Base-by-base conservation (phyloP, 2,888 invertebrate species). In the Chrysodeixis includens region DNA sequence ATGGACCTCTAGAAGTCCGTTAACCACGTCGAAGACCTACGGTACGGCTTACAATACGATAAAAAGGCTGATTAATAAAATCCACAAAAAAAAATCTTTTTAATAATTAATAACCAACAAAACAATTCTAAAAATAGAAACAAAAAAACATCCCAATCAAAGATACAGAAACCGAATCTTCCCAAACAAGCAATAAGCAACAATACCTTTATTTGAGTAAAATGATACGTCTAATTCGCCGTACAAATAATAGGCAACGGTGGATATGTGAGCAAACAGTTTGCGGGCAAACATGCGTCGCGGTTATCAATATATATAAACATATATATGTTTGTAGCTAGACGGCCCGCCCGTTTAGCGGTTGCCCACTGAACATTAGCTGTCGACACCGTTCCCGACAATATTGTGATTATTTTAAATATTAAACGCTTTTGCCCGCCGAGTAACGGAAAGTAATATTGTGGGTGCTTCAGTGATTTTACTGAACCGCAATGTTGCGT, bases 221-320 rank as follows among this genome's bases (percentile, higher is more conserved):
- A 89, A 87, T 84, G 85, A 85, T 83, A 84, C 79, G 71, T 83
- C 86, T 92, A 88, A 92, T 90, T 86, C 86, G 71, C 78, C 81
- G 85, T 82, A 78, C 88, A 92, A 91, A 92, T 90, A 92, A 90
- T 89, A 90, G 88, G 90, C 88, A 86, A 83, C 85, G 86, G 78
- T 80, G 87, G 89, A 90, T 89, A 88, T 87, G 85, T 84, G 86
- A 82, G 83, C 90, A 91, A 90, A 92, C 89, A 92, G 83, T 86
- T 73, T 86, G 89, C 74, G 88, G 86, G 86, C 81, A 89, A 88
- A 87, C 84, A 82, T 74, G 86, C 78, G 76, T 79, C 80, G 83
- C 76, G 84, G 83, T 82, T 82, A 81, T 81, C 83, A 69, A 68
- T 52, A 49, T 66, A 78, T 71, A 68, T 40, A 68, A 59, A 61